Base-by-base conservation (phyloP, 2,888 invertebrate species). In the Galerucella nymphaeae region DNA sequence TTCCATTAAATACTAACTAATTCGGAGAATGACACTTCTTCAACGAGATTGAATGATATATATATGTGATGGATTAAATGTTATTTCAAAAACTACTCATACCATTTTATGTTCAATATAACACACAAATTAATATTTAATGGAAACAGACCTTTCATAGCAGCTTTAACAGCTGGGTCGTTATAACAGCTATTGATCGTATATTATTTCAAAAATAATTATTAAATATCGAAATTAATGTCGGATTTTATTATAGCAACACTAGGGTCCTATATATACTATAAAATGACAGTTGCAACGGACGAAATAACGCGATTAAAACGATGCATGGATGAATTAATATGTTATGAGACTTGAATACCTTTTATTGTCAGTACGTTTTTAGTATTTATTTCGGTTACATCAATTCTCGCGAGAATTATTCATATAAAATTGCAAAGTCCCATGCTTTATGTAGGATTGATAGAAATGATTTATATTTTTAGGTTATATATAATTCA, bases 171-270 rank as follows among this genome's bases (percentile, higher is more conserved):
- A 53, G 53, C 53, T 53, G 53, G 53, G 53, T 10, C 16, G 41
- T 42, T 62, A 62, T 62, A 23, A 23, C 11, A 14, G 4, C 14
- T 18, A 62, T 62, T 42, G 18, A 42, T 62, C 38, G 61, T 62
- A 16, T 42, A 62, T 62, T 41, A 42, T 62, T 42, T 42, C 13
- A 38, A 41, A 62, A 62, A 62, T 62, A 62, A 41, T 41, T 42
- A 62, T 62, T 62, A 11, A 41, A 62, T 62, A 62, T 18, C 61
- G 16, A 38, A 62, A 42, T 42, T 62, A 62, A 10, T 16, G 61
- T 41, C 42, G 18, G n/a, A 62, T 41, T 62, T 62, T 62, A 62
- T 62, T 62, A 62, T 16, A 42, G 10, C 16, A n/a, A 11, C 41
- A 62, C 41, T 42, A 18, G 61, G 41, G 42, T 11, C 61, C 16